Evolutionary conservation across 2,888 invertebrate species (phyloP), one percentile per base, ranked within the genome.

Genomic region (Adelognathus sp.): DNA sequence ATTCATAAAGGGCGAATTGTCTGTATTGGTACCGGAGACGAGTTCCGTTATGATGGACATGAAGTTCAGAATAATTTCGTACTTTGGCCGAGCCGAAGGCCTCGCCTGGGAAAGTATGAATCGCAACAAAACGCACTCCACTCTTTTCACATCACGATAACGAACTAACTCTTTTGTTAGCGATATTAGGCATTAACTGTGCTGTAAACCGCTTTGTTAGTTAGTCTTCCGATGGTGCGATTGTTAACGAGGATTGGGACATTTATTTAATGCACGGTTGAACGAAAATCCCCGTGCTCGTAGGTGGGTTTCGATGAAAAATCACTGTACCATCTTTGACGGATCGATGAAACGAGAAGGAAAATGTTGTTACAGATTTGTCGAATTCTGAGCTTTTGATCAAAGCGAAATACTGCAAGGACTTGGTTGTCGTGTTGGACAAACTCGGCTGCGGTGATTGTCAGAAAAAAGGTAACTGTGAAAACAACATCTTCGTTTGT

Each of bases 21-120:
- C 88, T 3, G 92, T 92, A 81, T 92, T 94, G 81, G 91, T 95
- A 67, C 94, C 95, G 6, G 91, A 91, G 56, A 93, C 92, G 18
- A 95, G 95, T 89, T 94, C 95, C 88, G 93, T 95, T 54, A 92
- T 93, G 61, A 88, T 95, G 29, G 94, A 95, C 86, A 90, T 95
- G 64, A 95, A 95, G 85, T 94, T 93, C 86, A 93, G 93, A 76
- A 92, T 95, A 7, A 92, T 95, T 81, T 95, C 94, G 92, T 92
- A 93, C 64, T 92, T 94, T 75, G 95, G 95, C 36, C 93, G 94
- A 83, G 87, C 89, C 9, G 92, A 93, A 46, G 93, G 93, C 79
- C 92, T 93, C 83, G 89, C 90, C 54, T 95, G 94, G 94, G 90
- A 93, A 87, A 94, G 95, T 95, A 91, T 91, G 91, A 63, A 75